Conservation (phyloP, 1,140 invertebrate genomes). For the Diabrotica undecimpunctata region DNA sequence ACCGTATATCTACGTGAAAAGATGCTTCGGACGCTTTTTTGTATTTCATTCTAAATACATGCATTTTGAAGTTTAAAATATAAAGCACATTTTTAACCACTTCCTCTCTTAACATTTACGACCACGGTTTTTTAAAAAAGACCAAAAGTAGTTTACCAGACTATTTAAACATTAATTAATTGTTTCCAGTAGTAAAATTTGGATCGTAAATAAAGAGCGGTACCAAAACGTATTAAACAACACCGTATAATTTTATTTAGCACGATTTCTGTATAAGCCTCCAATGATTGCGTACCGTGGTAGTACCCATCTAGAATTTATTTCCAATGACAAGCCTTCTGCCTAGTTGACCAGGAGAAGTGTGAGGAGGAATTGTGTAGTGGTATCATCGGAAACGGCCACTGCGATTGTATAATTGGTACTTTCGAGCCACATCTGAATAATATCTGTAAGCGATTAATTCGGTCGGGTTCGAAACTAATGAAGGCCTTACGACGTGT, state of each 20-base stretch:
- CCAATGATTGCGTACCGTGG: slow-evolving; percentile 35
- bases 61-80: no score
- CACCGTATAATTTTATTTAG: slow-evolving; percentile 31
- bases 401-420: slow-evolving; percentile 29
- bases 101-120: no score
- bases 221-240: slow-evolving; percentile 29
- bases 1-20: no score
- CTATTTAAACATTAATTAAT: slow-evolving; percentile 10
- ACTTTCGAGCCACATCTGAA: slow-evolving; percentile 25
- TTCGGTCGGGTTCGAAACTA: slow-evolving; percentile 25
- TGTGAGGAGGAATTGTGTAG: slow-evolving; percentile 7
- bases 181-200: slow-evolving; percentile 23
- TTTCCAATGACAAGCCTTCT: slow-evolving; percentile 28
- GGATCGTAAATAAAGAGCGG: slow-evolving; percentile 29
- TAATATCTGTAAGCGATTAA: slow-evolving; percentile 30
- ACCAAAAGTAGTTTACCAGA: no score
- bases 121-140: no score
- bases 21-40: no score
- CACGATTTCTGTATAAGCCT: slow-evolving; percentile 29
- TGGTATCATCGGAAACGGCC: slow-evolving; percentile 3
- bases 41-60: no score
- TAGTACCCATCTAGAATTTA: slow-evolving; percentile 28
- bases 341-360: slow-evolving; percentile 20
- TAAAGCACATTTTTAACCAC: no score
- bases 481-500: slow-evolving; percentile 30